A percentile compares a stretch with the other conserved stretches of the same genome.
phyloP scores from a whole-genome alignment of 2,888 invertebrate species.

The Proisotoma minuta region DNA sequence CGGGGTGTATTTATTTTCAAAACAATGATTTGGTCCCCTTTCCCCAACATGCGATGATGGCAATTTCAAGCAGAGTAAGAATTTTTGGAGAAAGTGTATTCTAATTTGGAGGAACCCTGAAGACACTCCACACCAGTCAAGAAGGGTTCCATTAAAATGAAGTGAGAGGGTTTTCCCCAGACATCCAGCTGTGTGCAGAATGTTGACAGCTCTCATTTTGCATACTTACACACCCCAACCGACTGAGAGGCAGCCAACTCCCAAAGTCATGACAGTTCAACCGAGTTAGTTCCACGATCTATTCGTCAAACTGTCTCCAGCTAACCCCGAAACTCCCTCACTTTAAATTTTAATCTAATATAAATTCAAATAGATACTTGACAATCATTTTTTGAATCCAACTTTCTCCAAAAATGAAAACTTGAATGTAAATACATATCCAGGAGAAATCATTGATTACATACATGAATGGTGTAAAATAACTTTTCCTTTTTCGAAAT shows the following conservation, averaged over 20 bases:
- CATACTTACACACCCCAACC: constrained; percentile 36
- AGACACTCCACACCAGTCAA: neutral
- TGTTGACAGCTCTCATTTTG: constrained; percentile 44
- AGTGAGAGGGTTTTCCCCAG: constrained; percentile 9
- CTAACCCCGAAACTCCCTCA: neutral
- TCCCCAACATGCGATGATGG: neutral
- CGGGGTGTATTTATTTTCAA: neutral
- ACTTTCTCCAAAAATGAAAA: too few species aligned
- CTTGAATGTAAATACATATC: too few species aligned
- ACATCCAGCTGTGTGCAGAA: constrained; percentile 25
- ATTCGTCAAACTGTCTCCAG: constrained; percentile 38
- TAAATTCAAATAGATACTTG: too few species aligned
- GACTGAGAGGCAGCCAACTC: neutral
- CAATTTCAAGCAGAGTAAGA: neutral
- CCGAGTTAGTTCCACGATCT: constrained; percentile 19
- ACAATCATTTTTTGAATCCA: too few species aligned
- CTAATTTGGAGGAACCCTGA: neutral
- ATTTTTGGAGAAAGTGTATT: neutral
- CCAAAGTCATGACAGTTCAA: constrained; percentile 32
- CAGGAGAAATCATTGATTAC: too few species aligned
- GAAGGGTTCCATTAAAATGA: neutral
- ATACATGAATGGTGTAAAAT: too few species aligned
- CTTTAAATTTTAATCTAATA: too few species aligned
- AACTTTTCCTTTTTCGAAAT: too few species aligned
- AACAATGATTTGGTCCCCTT: neutral